Conservation (phyloP, 2,888 invertebrate species). For the Trilocha varians region DNA sequence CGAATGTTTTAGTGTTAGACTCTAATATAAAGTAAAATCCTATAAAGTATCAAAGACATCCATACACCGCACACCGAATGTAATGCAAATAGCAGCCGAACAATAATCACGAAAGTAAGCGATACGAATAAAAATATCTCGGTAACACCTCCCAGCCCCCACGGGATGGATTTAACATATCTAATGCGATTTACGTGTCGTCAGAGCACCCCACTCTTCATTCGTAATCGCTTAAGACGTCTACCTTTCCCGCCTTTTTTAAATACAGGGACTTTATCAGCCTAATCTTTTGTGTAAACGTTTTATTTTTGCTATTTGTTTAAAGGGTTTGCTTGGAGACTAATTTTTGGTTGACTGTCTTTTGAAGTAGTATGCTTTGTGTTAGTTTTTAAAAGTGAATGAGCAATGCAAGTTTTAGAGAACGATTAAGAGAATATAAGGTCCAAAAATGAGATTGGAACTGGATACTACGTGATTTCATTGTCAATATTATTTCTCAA, state of each 20-base stretch:
- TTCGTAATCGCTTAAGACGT: constrained; percentile 67
- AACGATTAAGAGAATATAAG: no score
- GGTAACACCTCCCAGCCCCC: constrained; percentile 41
- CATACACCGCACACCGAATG: constrained; percentile 15
- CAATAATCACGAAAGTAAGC: constrained; percentile 70
- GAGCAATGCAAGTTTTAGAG: no score
- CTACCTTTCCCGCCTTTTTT: constrained; percentile 28
- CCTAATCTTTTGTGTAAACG: constrained; percentile 9
- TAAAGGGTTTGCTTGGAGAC: background rate
- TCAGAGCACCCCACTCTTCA: constrained; percentile 37
- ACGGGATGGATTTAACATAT: constrained; percentile 64
- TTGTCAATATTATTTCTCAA: no score
- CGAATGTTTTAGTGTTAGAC: no score
- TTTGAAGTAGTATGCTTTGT: no score
- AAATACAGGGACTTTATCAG: constrained; percentile 5
- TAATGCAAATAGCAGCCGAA: constrained; percentile 63
- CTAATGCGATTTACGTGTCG: constrained; percentile 72
- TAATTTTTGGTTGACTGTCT: no score
- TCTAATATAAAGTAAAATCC: no score
- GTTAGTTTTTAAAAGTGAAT: no score
- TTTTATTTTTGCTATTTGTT: constrained; percentile 8
- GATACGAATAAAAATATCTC: constrained; percentile 69
- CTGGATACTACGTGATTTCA: no score
- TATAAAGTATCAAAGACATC: constrained; percentile 24
- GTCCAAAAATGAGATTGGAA: no score